Evolutionary conservation across 2,113 vertebrate species (phyloP), one percentile per base, ranked within the genome.

Genomic region (Okapia johnstoni): DNA sequence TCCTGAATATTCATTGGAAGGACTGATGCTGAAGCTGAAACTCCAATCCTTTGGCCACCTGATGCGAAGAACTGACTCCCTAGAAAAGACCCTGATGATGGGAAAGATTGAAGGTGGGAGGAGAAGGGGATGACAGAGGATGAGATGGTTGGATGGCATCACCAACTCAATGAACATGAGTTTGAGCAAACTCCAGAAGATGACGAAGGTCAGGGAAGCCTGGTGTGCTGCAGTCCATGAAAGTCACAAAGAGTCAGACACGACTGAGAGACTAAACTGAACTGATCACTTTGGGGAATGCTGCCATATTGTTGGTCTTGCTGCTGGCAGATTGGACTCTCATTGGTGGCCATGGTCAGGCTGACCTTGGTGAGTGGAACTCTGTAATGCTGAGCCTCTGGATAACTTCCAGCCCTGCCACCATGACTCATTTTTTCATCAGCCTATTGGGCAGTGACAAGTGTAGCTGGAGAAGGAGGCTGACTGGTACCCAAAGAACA

Each of bases 71-170:
- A 70, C n/a, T 70, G n/a, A 70, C 19, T 70, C 19, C 19, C 12
- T 70, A 23, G 66, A 70, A 70, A 70, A 6, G 19, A 36, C n/a
- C n/a, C 66, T 70, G 66, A 40, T 70, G 66, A 3, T 70, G 66
- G n/a, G 66, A 70, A 70, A 70, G 19, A 70, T 40, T 70, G 66
- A 40, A 23, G 66, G n/a, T 0, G 0, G 66, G 17, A 66, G 17
- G 19, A 70, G 66, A 70, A 70, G 66, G n/a, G n/a, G n/a, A 23
- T 11, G 10, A 70, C 19, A 0, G 11, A 70, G n/a, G 66, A 40
- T 70, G 36, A 70, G 66, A 70, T 70, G n/a, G 66, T 40, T 70
- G 19, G n/a, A 70, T 70, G 1, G 19, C 66, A 23, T 70, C n/a
- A 40, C 21, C 0, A 0, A 40, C n/a, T 70, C n/a, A 40, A 70